Conservation (phyloP, 2,888 invertebrate genomes). For the Drosophila fungiperda region DNA sequence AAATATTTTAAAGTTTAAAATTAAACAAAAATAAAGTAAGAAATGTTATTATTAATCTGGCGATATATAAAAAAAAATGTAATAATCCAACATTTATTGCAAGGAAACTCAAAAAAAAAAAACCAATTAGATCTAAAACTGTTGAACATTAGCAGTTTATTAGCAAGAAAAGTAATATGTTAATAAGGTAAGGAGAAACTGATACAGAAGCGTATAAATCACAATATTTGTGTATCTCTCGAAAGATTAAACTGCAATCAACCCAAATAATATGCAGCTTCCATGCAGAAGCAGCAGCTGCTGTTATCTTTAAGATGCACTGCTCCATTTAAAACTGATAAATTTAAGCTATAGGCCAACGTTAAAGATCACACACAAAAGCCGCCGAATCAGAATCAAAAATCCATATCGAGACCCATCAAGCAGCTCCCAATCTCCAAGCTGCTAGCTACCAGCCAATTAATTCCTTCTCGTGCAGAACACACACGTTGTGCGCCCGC, state of each 20-base stretch:
- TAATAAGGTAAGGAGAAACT: not conserved
- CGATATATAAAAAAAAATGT: no score
- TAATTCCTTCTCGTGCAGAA: conserved; percentile 60
- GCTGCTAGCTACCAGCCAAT: conserved; percentile 54
- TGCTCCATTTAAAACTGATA: conserved; percentile 27
- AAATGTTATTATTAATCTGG: no score
- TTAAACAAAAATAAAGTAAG: not conserved
- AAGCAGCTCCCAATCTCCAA: not conserved
- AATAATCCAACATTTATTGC: not conserved
- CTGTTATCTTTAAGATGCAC: conserved; percentile 18
- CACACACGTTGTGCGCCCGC: conserved; percentile 63
- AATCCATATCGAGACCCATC: conserved; percentile 21
- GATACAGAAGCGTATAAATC: not conserved
- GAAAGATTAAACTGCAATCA: not conserved
- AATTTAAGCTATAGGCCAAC: conserved; percentile 13
- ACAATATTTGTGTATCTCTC: not conserved
- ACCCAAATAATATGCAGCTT: conserved; percentile 5
- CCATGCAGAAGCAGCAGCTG: conserved; percentile 2
- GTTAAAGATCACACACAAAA: conserved; percentile 51
- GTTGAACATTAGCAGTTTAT: not conserved
- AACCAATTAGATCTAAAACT: not conserved
- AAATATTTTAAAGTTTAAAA: not conserved
- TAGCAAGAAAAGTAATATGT: not conserved
- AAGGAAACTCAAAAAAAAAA: not conserved
- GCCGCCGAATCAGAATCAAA: conserved; percentile 38